Conservation (phyloP, 2,888 invertebrate genomes). For the Acleris emargana region DNA sequence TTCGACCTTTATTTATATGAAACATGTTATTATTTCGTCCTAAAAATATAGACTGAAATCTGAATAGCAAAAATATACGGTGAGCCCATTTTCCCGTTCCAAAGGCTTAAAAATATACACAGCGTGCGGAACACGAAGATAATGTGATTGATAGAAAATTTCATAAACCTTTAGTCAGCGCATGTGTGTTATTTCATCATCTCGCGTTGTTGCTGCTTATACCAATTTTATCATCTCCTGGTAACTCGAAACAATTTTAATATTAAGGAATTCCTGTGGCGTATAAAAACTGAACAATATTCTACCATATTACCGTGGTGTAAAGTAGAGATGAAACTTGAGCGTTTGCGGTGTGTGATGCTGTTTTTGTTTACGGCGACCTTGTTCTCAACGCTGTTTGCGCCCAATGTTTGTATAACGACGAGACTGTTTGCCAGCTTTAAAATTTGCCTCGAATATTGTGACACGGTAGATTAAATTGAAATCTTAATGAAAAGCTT, state of each 20-base stretch:
- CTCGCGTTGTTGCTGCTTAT: slow-evolving; percentile 29
- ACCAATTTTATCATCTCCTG: slow-evolving; percentile 21
- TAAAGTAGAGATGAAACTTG: not conserved
- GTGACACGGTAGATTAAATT: not conserved
- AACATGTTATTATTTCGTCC: no score
- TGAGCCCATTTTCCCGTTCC: no score
- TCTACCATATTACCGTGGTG: slow-evolving; percentile 1
- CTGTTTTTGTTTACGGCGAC: slow-evolving; percentile 10
- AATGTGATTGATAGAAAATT: slow-evolving; percentile 11
- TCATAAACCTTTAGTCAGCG: slow-evolving; percentile 2
- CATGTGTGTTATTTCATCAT: slow-evolving; percentile 29
- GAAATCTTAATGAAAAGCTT: not conserved
- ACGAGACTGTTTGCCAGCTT: slow-evolving; percentile 12
- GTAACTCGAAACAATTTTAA: slow-evolving; percentile 25
- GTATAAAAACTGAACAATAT: not conserved
- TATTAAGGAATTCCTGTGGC: slow-evolving; percentile 12
- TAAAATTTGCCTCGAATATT: slow-evolving; percentile 13
- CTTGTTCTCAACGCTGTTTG: slow-evolving; percentile 20
- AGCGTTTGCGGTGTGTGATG: not conserved
- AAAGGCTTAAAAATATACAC: no score
- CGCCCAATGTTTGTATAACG: not conserved
- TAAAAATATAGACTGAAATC: no score
- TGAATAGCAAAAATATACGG: no score
- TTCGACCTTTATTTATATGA: no score
- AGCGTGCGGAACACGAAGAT: not conserved